Base-by-base conservation (phyloP, 2,113 vertebrate species). In the Oenanthe melanoleuca region DNA sequence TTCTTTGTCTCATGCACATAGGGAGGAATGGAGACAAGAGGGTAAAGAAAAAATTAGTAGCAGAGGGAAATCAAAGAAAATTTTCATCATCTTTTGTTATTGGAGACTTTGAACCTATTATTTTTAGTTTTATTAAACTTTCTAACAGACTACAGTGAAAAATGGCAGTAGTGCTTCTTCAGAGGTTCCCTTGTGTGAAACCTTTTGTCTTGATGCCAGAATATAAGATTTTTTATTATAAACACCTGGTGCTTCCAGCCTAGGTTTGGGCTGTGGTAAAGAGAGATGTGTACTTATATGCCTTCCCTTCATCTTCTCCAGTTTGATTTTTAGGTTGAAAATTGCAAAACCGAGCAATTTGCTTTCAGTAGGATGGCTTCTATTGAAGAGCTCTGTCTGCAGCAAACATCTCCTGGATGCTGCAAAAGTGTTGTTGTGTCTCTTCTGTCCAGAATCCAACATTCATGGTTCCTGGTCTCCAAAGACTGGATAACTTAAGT, bases 31-130 rank as follows among this genome's bases (percentile, higher is more conserved):
- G 37, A 90, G 47, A 21, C 34, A 53, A 66, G 34, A 67, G 4
- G 11, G 2, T 33, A 81, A 64, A n/a, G 8, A 86, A 74, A 66
- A 53, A 79, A 83, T 40, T 8, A 34, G 5, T 29, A 84, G 12
- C 8, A 74, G 47, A 70, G 28, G 65, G 8, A 87, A 70, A 81
- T 40, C 15, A 49, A 47, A 74, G 29, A 70, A 73, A 74, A 84
- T 14, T 3, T 12, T 52, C 3, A 14, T 33, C 2, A 2, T 34
- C 1, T 2, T 60, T 71, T 79, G 11, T 33, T 20, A 15, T 60
- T 75, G 23, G 6, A 56, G 26, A 33, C 3, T 72, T 85, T 42
- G 15, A 67, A 31, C 15, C 12, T 88, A 29, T 82, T 65, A 26
- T 65, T 14, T 71, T 66, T 64, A n/a, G 6, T 4, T 67, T 70